phyloP scores from a whole-genome alignment of 2,797 vertebrate species.

The Antrozous pallidus region DNA sequence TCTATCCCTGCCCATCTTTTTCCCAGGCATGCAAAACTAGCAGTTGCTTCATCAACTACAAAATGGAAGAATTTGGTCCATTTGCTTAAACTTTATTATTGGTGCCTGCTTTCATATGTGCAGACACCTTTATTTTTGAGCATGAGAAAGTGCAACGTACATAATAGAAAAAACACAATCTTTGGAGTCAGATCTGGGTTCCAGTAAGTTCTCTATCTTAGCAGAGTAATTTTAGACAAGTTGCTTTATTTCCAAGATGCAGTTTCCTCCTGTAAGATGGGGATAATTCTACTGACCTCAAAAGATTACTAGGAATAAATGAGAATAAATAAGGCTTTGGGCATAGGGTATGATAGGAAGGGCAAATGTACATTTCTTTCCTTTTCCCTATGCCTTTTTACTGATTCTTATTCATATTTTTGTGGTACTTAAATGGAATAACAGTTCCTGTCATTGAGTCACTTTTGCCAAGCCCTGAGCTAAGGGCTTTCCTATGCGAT shows the following conservation, averaged over 20 bases:
- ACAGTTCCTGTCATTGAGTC: background rate
- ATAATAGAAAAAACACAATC: background rate
- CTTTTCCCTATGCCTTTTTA: background rate
- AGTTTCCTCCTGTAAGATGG: background rate
- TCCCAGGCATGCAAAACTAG: background rate
- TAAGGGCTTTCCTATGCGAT: background rate
- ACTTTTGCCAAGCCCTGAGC: background rate
- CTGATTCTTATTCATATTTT: background rate
- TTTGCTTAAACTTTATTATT: background rate
- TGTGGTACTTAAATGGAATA: slow-evolving; percentile 17
- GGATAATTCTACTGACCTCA: background rate
- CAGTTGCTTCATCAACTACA: background rate
- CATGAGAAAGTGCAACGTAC: background rate
- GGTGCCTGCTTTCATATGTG: background rate
- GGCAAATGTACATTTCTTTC: slow-evolving; percentile 13
- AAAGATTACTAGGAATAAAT: slow-evolving; percentile 10
- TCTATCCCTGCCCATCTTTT: background rate
- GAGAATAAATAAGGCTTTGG: slow-evolving; percentile 33
- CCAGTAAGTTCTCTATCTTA: background rate
- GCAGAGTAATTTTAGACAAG: background rate
- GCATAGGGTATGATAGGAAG: background rate
- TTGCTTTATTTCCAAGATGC: background rate
- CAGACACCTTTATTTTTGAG: background rate
- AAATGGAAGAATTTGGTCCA: background rate
- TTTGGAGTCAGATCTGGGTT: background rate